Evolutionary conservation across 2,113 vertebrate genomes (phyloP), one percentile per base, ranked within the genome.

Genomic region (Actenoides lindsayi): DNA sequence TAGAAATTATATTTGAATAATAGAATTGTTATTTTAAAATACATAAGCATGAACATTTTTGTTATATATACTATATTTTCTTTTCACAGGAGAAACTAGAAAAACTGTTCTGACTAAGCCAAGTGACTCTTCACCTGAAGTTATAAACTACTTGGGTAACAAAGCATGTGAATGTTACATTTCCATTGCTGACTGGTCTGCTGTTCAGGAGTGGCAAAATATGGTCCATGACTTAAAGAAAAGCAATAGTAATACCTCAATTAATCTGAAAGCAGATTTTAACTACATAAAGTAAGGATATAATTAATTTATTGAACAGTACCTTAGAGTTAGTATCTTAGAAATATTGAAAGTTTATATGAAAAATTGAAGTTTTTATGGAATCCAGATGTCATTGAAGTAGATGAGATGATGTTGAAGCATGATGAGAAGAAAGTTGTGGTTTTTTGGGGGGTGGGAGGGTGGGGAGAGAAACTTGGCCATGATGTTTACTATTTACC

Each of bases 131-230:
- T 99, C 99, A 23, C 98, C 99, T 23, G 99, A 99, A 95, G 99
- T 99, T 59, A 97, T 99, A 68, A 99, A 98, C 97, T 99, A 99
- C 87, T 96, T 99, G 98, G 99, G 99, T 79, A 99, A 99, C 97
- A 99, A 99, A 94, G 98, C 99, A 0, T 99, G 99, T 57, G 99
- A 99, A 97, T 99, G 99, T 89, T 99, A 99, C 57, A 98, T 99
- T 85, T 98, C 99, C 4, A 98, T 99, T 83, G 98, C 99, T 4
- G 99, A 99, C 78, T 99, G 99, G 99, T 35, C 98, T 60, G 98
- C 99, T 2, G 99, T 99, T 6, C 99, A 99, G 92, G 99, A 99
- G 95, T 99, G 99, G 99, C 99, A 99, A 94, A 98, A 98, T 78
- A 98, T 98, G 20, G 97, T 99, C 92, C 97, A 98, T 2, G 95